These are phyloP conservation scores for Leptopilina syphax DNA, from an alignment of 2,888 invertebrate species.

Conservation along the genomic window DNA sequence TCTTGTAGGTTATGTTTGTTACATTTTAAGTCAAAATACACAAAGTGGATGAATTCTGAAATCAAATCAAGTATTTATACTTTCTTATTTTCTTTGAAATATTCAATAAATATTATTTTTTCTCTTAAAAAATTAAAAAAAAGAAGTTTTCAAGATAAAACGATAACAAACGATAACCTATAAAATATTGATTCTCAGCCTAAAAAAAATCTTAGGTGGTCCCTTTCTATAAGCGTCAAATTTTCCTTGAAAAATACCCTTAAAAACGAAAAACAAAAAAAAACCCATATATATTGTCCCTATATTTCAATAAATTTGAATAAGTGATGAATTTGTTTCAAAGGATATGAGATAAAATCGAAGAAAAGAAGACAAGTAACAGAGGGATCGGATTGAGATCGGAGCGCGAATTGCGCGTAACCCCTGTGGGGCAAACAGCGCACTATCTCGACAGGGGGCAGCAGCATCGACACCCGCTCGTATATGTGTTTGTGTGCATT, in stretches of 20 bases:
- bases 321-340: constrained; percentile 14
- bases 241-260: too few species aligned
- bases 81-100: too few species aligned
- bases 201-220: too few species aligned
- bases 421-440: constrained; percentile 75
- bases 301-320: not conserved
- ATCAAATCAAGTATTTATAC: too few species aligned
- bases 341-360: constrained; percentile 28
- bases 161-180: too few species aligned
- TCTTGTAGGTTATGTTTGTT: too few species aligned
- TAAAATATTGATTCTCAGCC: too few species aligned
- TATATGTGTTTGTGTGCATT: constrained; percentile 69
- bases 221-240: not conserved
- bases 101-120: too few species aligned
- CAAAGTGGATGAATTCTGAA: too few species aligned
- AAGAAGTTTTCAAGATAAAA: too few species aligned
- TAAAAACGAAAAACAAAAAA: not conserved
- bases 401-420: constrained; percentile 76
- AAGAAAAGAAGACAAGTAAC: constrained; percentile 37
- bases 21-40: too few species aligned
- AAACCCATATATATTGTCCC: not conserved
- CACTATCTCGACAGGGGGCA: constrained; percentile 75
- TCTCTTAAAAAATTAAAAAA: too few species aligned
- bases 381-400: constrained; percentile 71
- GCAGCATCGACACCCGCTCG: constrained; percentile 61